These are phyloP conservation scores for Salticus scenicus DNA, from an alignment of 2,888 invertebrate species.

Conservation along the genomic window DNA sequence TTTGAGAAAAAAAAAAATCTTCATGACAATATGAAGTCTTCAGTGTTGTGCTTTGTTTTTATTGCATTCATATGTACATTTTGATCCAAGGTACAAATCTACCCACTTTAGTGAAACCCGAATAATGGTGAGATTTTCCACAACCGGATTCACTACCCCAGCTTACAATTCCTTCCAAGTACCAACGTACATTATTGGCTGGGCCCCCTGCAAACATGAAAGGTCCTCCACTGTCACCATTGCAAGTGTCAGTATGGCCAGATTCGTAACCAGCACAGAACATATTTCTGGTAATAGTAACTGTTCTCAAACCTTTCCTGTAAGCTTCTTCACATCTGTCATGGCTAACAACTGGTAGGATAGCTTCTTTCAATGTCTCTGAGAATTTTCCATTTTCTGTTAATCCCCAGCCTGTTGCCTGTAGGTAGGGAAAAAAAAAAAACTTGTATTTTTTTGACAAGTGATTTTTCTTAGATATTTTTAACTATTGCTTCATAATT, in stretches of 20 bases:
- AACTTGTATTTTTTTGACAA: too few species aligned
- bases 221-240: conserved; percentile 59
- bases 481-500: too few species aligned
- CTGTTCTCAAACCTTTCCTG: conserved; percentile 25
- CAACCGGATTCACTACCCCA: conserved; percentile 59
- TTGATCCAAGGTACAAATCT: conserved; percentile 57
- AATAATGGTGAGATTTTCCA: conserved; percentile 31
- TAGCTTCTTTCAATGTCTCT: conserved; percentile 25
- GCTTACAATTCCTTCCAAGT: conserved; percentile 55
- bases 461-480: too few species aligned
- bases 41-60: too few species aligned
- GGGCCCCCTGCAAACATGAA: conserved; percentile 36
- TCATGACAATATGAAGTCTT: too few species aligned
- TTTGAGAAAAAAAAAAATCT: too few species aligned
- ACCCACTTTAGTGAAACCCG: conserved; percentile 52
- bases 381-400: conserved; percentile 48
- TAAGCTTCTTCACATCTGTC: conserved; percentile 53
- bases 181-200: conserved; percentile 26
- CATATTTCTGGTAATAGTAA: conserved; percentile 50
- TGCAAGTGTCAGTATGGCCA: conserved; percentile 36
- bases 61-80: conserved; percentile 49
- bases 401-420: conserved; percentile 56
- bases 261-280: conserved; percentile 48
- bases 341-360: conserved; percentile 43
- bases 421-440: too few species aligned